Percentiles rank a stretch among this genome's conserved stretches.
Evolutionary conservation across 2,113 vertebrate genomes (phyloP).

Genomic region (Thinocorus orbignyianus): DNA sequence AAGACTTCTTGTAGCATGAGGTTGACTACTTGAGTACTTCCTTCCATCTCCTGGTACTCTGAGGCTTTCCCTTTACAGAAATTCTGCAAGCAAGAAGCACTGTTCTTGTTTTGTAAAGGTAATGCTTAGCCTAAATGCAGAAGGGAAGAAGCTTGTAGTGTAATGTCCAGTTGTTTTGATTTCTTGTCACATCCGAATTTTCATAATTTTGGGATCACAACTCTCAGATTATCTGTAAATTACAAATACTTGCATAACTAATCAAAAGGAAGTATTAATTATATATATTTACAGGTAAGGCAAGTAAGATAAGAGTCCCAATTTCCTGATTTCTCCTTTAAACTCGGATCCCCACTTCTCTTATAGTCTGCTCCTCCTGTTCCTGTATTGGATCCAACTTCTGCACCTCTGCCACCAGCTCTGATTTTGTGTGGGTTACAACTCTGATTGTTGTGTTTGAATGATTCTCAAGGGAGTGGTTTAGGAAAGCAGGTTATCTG

Average conservation of each 20-base stretch:
- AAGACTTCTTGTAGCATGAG: background rate
- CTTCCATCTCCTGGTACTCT: background rate
- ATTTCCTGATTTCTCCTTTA: background rate
- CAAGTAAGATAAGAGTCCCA: background rate
- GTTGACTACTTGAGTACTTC: background rate
- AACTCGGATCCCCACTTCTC: fast-evolving
- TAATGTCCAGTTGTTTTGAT: background rate
- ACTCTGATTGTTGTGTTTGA: background rate
- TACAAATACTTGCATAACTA: background rate
- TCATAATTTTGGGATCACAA: background rate
- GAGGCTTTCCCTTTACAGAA: background rate
- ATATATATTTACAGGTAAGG: background rate
- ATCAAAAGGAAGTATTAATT: background rate
- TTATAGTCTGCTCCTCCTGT: background rate
- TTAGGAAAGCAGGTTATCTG: background rate
- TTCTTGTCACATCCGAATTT: background rate
- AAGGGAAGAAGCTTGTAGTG: background rate
- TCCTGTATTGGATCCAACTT: background rate
- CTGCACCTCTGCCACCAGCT: background rate
- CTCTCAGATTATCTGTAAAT: background rate
- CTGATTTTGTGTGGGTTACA: background rate
- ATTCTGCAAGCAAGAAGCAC: background rate
- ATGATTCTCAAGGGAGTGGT: background rate
- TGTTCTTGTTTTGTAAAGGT: background rate
- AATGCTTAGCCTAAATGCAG: background rate